These are phyloP conservation scores for Abrostola tripartita DNA, from an alignment of 2,888 invertebrate species.

Conservation along the genomic window DNA sequence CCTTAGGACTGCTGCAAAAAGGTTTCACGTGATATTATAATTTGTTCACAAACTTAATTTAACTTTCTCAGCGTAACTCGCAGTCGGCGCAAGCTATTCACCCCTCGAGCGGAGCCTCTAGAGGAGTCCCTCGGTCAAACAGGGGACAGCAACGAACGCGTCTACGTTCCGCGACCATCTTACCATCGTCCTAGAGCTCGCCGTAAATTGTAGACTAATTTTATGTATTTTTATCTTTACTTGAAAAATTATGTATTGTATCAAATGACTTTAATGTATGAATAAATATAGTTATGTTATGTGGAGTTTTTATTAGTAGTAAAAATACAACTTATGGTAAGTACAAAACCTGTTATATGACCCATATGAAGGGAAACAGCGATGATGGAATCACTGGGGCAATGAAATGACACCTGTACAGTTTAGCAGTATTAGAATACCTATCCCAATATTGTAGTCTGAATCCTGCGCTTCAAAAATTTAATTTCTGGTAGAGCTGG, in stretches of 20 bases:
- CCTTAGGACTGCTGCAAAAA: too few relatives aligned
- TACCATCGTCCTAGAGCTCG: constrained; percentile 77
- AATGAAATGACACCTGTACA: too few relatives aligned
- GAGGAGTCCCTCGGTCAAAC: constrained; percentile 70
- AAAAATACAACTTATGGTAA: too few relatives aligned
- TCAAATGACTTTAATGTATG: constrained; percentile 43
- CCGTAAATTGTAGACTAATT: constrained; percentile 71
- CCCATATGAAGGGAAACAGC: too few relatives aligned
- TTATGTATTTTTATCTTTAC: constrained; percentile 5
- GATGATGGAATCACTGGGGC: too few relatives aligned
- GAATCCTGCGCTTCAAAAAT: too few relatives aligned
- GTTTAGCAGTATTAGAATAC: too few relatives aligned
- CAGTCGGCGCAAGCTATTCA: constrained; percentile 83
- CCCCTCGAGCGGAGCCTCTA: constrained; percentile 80
- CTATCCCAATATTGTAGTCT: too few relatives aligned
- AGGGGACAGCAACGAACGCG: constrained; percentile 72
- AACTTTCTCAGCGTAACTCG: constrained; percentile 69
- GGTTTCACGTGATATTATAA: background rate
- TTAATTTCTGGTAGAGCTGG: too few relatives aligned
- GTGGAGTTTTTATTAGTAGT: too few relatives aligned
- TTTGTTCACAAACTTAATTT: background rate
- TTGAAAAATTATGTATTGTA: constrained; percentile 31
- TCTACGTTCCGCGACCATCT: constrained; percentile 78
- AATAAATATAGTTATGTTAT: constrained; percentile 46
- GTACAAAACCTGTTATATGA: too few relatives aligned